phyloP scores from a whole-genome alignment of 2,113 vertebrate species.

The Dicerorhinus sumatrensis region DNA sequence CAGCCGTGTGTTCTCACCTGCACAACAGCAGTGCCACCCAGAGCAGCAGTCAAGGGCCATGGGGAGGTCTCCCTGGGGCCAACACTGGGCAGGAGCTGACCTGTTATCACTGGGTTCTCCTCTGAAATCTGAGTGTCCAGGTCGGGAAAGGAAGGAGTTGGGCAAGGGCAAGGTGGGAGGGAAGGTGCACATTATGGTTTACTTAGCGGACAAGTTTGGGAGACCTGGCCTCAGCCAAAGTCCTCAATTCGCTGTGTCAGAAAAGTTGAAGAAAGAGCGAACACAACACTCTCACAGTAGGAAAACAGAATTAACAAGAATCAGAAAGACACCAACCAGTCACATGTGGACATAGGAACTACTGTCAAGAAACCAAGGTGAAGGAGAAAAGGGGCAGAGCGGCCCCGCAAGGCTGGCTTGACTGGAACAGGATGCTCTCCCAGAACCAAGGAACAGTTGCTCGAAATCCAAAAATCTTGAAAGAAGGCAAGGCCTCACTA shows the following conservation, averaged over 20 bases:
- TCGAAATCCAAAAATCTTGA: neutral
- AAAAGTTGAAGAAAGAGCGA: slow-evolving; percentile 68
- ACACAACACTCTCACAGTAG: slow-evolving; percentile 83
- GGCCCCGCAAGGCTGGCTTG: neutral
- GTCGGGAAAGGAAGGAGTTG: neutral
- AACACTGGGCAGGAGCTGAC: neutral
- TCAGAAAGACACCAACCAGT: slow-evolving; percentile 79
- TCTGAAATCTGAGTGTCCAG: slow-evolving; percentile 37
- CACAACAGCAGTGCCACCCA: neutral
- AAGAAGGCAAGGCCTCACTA: neutral
- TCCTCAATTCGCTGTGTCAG: slow-evolving; percentile 57
- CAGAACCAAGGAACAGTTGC: neutral
- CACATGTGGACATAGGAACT: slow-evolving; percentile 76
- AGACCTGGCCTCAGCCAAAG: slow-evolving; percentile 50
- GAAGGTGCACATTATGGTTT: slow-evolving; percentile 41
- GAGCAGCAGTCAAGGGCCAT: slow-evolving; percentile 5
- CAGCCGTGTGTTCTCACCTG: neutral
- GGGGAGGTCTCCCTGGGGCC: neutral
- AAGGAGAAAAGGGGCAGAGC: neutral
- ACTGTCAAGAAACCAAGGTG: slow-evolving; percentile 66
- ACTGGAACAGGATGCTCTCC: neutral
- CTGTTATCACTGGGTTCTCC: neutral
- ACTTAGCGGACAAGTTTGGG: slow-evolving; percentile 64
- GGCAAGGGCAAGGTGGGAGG: neutral
- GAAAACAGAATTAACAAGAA: slow-evolving; percentile 81